Percentiles rank a stretch among this genome's conserved stretches.
These are phyloP conservation scores for Pollachius pollachius DNA, from an alignment of 2,113 vertebrate genomes.

Conservation along the genomic window DNA sequence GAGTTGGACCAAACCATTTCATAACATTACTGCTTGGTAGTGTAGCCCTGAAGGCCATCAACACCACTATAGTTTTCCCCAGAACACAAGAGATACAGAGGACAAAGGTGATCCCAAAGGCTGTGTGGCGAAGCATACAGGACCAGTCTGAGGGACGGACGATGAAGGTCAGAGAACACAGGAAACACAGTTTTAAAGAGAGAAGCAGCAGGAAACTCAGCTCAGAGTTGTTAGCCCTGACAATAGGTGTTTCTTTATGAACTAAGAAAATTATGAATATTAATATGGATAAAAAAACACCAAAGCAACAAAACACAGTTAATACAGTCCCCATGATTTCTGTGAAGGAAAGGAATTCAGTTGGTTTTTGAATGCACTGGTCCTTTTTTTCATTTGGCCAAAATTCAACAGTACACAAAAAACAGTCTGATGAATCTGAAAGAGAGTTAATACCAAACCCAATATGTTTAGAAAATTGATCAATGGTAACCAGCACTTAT, in stretches of 20 bases:
- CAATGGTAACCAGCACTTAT: neutral
- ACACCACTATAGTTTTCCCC: slow-evolving; percentile 60
- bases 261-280: slow-evolving; percentile 48
- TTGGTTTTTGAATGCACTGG: slow-evolving; percentile 53
- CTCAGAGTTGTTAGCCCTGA: slow-evolving; percentile 62
- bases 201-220: slow-evolving; percentile 62
- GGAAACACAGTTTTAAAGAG: slow-evolving; percentile 57
- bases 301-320: slow-evolving; percentile 44
- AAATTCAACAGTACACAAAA: slow-evolving; percentile 49
- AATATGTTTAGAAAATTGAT: neutral
- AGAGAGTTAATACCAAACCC: neutral
- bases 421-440: slow-evolving; percentile 57
- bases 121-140: slow-evolving; percentile 65
- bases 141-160: slow-evolving; percentile 50
- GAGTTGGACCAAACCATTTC: slow-evolving; percentile 57
- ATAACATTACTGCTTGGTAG: slow-evolving; percentile 53
- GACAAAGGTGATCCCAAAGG: slow-evolving; percentile 64
- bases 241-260: slow-evolving; percentile 57
- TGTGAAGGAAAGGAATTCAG: slow-evolving; percentile 59
- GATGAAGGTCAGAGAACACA: slow-evolving; percentile 60
- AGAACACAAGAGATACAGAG: slow-evolving; percentile 63
- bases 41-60: slow-evolving; percentile 61
- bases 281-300: slow-evolving; percentile 49
- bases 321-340: slow-evolving; percentile 61
- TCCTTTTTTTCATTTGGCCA: slow-evolving; percentile 62